Evolutionary conservation across 2,888 invertebrate genomes (phyloP), one percentile per base, ranked within the genome.

Genomic region (Homarus gammarus): DNA sequence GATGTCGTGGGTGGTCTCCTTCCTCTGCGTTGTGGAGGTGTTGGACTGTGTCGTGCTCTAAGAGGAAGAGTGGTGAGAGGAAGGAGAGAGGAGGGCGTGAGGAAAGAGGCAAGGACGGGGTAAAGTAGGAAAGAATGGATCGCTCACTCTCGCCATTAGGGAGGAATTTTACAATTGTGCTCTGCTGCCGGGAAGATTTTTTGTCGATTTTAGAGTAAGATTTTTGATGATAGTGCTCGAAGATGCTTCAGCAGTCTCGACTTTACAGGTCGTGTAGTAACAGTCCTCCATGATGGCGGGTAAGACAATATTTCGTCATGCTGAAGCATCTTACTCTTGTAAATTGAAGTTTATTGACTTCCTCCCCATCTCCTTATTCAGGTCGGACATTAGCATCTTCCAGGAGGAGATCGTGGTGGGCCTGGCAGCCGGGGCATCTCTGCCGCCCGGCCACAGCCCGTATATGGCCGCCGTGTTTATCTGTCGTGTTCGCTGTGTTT

Each of bases 261-360:
- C 18, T 27, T 3, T 64, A 49, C 44, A 49, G 75, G 22, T 77
- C 75, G 49, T 77, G 75, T 77, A 38, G 49, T 49, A 49, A 12
- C 40, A n/a, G 27, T 18, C 49, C 44, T 44, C 49, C 31, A 38
- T 51, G 56, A 78, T 31, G 51, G 33, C 36, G 36, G 18, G 61
- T 79, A 44, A 79, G 79, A 79, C 79, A 79, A 79, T 61, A 79
- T 79, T 79, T 61, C 79, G 61, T n/a, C 79, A 36, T 61, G 79
- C 36, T 79, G 79, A 79, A 79, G 79, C 56, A 79, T 79, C 56
- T 56, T n/a, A 31, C 61, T 79, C 79, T 79, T 79, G 79, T 10
- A 61, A 79, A 77, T 33, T 79, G 79, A 79, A 79, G 79, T 79
- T 56, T 79, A 79, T 79, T 79, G 79, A 79, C 79, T 61, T 72